These are phyloP conservation scores for Cynopterus sphinx DNA, from an alignment of 2,797 vertebrate species.

Conservation along the genomic window DNA sequence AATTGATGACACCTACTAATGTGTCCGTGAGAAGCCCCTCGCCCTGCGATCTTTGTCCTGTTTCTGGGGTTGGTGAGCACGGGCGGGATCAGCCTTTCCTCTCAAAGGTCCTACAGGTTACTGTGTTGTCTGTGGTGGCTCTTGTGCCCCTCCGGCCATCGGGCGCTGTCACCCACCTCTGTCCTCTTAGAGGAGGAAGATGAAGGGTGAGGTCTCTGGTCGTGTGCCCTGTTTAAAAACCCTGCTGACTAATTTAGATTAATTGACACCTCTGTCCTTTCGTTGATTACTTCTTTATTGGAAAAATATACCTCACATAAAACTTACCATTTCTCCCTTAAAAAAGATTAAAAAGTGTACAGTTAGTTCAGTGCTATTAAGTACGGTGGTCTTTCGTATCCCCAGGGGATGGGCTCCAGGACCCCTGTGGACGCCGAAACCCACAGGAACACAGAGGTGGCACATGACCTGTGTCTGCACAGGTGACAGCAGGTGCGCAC, in stretches of 20 bases:
- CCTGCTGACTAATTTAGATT: not conserved
- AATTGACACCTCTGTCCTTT: not conserved
- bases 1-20: not conserved
- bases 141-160: not conserved
- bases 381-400: not conserved
- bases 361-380: not conserved
- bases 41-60: not conserved
- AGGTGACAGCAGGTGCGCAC: not conserved
- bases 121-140: not conserved
- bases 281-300: not conserved
- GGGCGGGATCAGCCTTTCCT: not conserved
- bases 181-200: not conserved
- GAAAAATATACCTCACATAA: not conserved
- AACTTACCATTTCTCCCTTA: not conserved
- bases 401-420: not conserved
- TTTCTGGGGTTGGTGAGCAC: not conserved
- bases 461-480: not conserved
- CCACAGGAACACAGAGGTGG: too few relatives aligned
- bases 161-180: not conserved
- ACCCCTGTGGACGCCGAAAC: not conserved
- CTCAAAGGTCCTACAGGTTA: not conserved
- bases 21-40: not conserved
- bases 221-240: slow-evolving; percentile 7
- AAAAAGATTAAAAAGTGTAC: not conserved
- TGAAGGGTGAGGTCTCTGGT: not conserved